These are phyloP conservation scores for Nothoprocta pentlandii DNA, from an alignment of 2,113 vertebrate genomes.

Conservation along the genomic window DNA sequence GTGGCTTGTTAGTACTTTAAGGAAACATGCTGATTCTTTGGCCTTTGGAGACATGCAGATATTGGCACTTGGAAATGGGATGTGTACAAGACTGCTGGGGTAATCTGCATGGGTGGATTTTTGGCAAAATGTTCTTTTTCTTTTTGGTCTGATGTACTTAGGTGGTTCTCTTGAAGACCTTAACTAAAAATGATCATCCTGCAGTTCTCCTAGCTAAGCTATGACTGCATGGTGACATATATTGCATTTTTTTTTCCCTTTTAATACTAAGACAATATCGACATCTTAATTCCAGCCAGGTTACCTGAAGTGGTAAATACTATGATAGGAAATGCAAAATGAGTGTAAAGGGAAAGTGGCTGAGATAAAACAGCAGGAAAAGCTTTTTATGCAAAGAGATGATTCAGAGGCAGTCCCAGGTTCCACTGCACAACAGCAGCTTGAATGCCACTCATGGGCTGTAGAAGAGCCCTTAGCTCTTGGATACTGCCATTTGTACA, in stretches of 20 bases:
- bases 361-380: neutral
- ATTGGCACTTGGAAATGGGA: neutral
- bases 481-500: neutral
- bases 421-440: neutral
- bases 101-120: neutral
- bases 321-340: neutral
- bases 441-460: neutral
- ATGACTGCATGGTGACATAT: neutral
- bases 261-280: neutral
- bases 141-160: neutral
- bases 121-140: neutral
- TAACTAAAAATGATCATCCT: neutral
- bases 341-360: neutral
- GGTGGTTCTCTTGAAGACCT: neutral
- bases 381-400: neutral
- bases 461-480: neutral
- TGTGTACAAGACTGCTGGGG: neutral
- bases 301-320: neutral
- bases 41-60: neutral
- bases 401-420: neutral
- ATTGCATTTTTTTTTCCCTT: neutral
- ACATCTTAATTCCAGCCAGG: neutral
- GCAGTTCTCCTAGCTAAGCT: neutral
- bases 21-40: fast-evolving
- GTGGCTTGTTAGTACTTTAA: neutral